These are phyloP conservation scores for Mionectes macconnelli DNA, from an alignment of 2,113 vertebrate genomes.

Conservation along the genomic window DNA sequence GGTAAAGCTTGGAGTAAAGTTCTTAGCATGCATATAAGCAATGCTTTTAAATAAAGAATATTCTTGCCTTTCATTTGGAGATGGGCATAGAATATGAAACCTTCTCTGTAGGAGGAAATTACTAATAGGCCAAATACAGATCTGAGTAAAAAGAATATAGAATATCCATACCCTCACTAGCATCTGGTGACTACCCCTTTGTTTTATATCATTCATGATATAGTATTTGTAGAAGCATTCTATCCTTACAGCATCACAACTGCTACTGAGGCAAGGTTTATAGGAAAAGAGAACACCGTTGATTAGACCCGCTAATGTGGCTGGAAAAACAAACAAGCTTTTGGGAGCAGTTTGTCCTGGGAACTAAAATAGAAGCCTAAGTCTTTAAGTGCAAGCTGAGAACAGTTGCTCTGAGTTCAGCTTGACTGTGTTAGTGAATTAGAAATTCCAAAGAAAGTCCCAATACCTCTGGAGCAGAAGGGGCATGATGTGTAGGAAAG, in stretches of 20 bases:
- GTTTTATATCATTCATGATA: neutral
- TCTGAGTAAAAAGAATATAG: neutral
- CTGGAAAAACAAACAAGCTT: neutral
- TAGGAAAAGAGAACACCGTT: neutral
- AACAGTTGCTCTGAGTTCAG: neutral
- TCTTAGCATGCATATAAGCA: neutral
- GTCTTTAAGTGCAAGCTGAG: neutral
- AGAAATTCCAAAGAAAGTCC: neutral
- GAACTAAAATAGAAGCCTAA: neutral
- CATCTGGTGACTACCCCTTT: neutral
- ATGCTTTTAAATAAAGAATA: neutral
- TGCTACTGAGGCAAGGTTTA: neutral
- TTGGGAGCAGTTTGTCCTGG: neutral
- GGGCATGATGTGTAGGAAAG: neutral
- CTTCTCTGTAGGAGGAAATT: neutral
- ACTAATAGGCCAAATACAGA: neutral
- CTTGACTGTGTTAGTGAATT: neutral
- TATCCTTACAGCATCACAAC: neutral
- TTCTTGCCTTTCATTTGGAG: neutral
- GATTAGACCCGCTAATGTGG: neutral
- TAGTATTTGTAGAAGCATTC: neutral
- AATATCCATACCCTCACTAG: neutral
- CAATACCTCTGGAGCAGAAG: neutral
- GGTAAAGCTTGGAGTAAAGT: neutral
- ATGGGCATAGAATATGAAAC: neutral